Evolutionary conservation across 2,797 vertebrate species (phyloP), one percentile per base, ranked within the genome.

Genomic region (Selene dorsalis): DNA sequence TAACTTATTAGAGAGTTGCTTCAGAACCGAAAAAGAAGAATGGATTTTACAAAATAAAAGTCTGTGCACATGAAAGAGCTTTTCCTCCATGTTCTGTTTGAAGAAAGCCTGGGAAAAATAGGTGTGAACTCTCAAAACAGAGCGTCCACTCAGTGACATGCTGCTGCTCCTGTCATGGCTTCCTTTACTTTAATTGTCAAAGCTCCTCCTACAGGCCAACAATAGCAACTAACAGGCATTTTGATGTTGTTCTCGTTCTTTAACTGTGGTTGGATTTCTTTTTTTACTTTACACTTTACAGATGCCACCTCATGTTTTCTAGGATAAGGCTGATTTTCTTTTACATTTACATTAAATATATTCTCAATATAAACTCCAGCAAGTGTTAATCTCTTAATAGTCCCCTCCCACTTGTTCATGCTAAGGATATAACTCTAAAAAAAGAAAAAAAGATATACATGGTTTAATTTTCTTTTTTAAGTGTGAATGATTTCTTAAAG

Each of bases 131-230:
- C 48, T 48, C 6, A 11, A 74, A 43, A 68, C 55, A 45, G 30
- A 26, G 7, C 22, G n/a, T 30, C 39, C 39, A 43, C 32, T 60
- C 57, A 12, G n/a, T 61, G 58, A 32, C 32, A 56, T 26, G 50
- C 75, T 79, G 68, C 18, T 48, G 6, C 60, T 82, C 30, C 70
- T 53, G 43, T 57, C 53, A n/a, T 57, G 17, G 56, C 43, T 76
- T 77, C 76, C 50, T 87, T 73, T 35, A 75, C 69, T 80, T 77
- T 79, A 77, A 78, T 76, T 87, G 83, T 84, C 75, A 88, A 92
- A 91, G 92, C 92, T 82, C 92, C 93, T 86, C 90, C 93, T 94
- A 85, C 84, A 94, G 93, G 91, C 84, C 82, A 73, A 85, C 32
- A 6, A 0, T 16, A 86, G 85, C 66, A 48, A 48, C 45, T 48